phyloP scores from a whole-genome alignment of 2,888 invertebrate genomes.

The Aromia moschata region DNA sequence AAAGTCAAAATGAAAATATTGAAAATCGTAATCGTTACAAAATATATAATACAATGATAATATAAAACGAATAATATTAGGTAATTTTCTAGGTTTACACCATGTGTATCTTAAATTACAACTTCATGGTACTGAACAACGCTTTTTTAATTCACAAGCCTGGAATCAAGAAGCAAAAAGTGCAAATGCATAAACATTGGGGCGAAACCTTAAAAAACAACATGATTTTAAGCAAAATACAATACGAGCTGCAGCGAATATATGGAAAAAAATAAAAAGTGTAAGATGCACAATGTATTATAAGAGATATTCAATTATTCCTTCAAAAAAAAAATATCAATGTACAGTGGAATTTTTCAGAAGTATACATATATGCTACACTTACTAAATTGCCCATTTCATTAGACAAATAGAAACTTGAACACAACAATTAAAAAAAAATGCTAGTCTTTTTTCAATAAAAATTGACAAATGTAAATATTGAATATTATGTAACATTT shows the following conservation, averaged over 20 bases:
- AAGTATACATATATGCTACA: not conserved
- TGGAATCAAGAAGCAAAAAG: constrained; percentile 49
- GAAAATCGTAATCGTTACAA: no score
- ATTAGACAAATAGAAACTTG: not conserved
- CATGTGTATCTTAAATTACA: constrained; percentile 47
- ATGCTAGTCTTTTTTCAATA: not conserved
- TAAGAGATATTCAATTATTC: not conserved
- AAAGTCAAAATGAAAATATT: no score
- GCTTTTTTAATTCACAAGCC: constrained; percentile 51
- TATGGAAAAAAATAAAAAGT: constrained; percentile 40
- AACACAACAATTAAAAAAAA: not conserved
- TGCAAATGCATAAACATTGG: constrained; percentile 42
- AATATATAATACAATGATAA: no score
- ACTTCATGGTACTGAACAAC: constrained; percentile 48
- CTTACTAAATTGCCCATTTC: not conserved
- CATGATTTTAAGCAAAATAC: constrained; percentile 34
- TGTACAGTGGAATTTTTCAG: not conserved
- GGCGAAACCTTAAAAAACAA: constrained; percentile 35
- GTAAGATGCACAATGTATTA: constrained; percentile 24
- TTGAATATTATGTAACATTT: no score
- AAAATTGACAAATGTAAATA: not conserved
- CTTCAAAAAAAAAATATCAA: not conserved
- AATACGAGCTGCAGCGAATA: constrained; percentile 37
- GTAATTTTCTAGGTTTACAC: constrained; percentile 50
- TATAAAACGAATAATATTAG: no score